phyloP scores from a whole-genome alignment of 2,888 invertebrate species.

The Microplitis manilae region DNA sequence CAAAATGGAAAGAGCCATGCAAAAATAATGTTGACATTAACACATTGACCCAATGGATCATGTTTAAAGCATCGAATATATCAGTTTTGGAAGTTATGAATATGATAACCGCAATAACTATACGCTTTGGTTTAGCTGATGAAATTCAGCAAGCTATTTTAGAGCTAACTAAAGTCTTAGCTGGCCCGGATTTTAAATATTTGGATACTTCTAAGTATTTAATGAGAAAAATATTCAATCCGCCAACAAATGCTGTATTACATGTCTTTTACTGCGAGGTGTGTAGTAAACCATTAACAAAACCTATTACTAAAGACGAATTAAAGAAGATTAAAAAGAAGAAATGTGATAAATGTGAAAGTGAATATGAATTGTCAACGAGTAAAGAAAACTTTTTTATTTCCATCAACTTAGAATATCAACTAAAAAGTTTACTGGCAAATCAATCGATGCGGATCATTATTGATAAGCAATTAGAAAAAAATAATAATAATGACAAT shows the following conservation, averaged over 20 bases:
- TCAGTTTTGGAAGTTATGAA: conserved; percentile 28
- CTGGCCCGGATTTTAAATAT: conserved; percentile 41
- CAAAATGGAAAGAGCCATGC: too few relatives aligned
- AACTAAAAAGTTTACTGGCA: conserved; percentile 35
- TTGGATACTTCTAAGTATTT: conserved; percentile 26
- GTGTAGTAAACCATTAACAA: conserved; percentile 4
- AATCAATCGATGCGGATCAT: conserved; percentile 4
- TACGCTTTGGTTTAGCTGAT: conserved; percentile 34
- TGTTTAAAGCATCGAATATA: conserved; percentile 37
- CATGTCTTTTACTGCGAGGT: conserved; percentile 23
- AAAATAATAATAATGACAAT: background rate
- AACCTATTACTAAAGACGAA: background rate
- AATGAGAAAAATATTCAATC: conserved; percentile 27
- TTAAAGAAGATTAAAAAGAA: background rate
- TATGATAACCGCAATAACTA: conserved; percentile 26
- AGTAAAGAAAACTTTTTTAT: conserved; percentile 38
- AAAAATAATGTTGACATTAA: too few relatives aligned
- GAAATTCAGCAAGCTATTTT: conserved; percentile 35
- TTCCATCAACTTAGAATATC: conserved; percentile 41
- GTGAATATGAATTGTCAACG: background rate
- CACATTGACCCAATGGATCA: background rate
- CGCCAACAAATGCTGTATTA: conserved; percentile 3
- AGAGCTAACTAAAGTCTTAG: conserved; percentile 35
- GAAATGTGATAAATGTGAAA: conserved; percentile 2
- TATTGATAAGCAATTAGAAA: conserved; percentile 21